phyloP scores from a whole-genome alignment of 2,113 vertebrate species.

The Gymnobelideus leadbeateri region DNA sequence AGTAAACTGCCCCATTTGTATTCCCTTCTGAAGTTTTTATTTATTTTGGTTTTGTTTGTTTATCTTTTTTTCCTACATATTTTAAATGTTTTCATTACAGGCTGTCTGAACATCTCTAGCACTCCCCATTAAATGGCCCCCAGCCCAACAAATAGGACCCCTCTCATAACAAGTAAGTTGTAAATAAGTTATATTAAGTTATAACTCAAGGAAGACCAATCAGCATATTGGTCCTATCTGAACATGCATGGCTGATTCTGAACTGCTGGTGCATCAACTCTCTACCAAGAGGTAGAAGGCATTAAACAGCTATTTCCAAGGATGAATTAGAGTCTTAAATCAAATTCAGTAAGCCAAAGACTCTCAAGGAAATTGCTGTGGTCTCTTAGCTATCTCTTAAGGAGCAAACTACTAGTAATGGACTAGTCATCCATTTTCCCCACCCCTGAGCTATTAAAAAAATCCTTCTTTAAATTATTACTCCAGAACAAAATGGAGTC shows the following conservation, averaged over 20 bases:
- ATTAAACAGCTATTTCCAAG: not conserved
- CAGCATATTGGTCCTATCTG: not conserved
- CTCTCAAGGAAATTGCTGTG: not conserved
- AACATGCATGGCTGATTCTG: not conserved
- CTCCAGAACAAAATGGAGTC: not conserved
- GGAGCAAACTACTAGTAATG: not conserved
- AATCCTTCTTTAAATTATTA: not conserved
- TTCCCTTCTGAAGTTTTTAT: not conserved
- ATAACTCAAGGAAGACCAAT: not conserved
- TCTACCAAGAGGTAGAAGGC: not conserved
- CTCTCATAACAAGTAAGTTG: not conserved
- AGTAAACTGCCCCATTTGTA: not conserved
- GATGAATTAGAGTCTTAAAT: not conserved
- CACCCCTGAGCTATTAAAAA: not conserved
- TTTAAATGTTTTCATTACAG: not conserved
- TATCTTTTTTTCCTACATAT: not conserved
- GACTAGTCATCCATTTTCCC: not conserved
- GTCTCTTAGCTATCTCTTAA: not conserved
- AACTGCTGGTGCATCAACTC: not conserved
- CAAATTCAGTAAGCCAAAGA: not conserved
- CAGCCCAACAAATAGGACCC: not conserved
- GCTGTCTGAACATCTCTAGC: not conserved
- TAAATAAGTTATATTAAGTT: not conserved
- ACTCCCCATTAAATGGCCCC: not conserved
- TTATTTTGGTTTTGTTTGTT: not conserved